Base-by-base conservation (phyloP, 2,888 invertebrate species). In the Octonoba sinensis region DNA sequence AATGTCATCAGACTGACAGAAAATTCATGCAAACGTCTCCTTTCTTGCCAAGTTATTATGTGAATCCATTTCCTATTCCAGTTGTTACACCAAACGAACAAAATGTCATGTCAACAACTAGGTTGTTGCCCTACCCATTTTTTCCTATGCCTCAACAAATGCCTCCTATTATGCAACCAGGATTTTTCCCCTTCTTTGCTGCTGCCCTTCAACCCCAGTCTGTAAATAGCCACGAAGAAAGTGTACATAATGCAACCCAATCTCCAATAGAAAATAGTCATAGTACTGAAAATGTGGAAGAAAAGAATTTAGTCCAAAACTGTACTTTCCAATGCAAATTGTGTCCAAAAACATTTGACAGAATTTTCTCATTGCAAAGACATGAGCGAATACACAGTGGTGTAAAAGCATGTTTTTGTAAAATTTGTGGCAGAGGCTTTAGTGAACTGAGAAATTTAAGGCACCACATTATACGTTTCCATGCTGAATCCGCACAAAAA, bases 341-440 rank as follows among this genome's bases (percentile, higher is more conserved):
- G 83, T 89, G 89, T 82, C 86, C 87, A 27, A 89, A 88, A 83
- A 85, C 87, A 18, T 89, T 89, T 83, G 87, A 87, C 76, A 85
- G 88, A 15, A 86, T 87, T 70, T 88, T 87, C 75, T 87, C 87
- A 16, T 86, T 89, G 15, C 87, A 88, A 82, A 87, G 89, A 27
- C 89, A 89, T 83, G 87, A 88, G 85, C 86, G 88, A 44, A 87
- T 88, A 59, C 89, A 89, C 83, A 88, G 87, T 18, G 88, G 88
- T 36, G 87, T 87, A 66, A 88, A 88, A 79, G 87, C 87, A 6
- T 88, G 88, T 77, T 87, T 86, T 82, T 88, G 88, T 84, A 86
- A 87, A 74, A 86, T 87, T 59, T 89, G 89, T 85, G 88, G 89
- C 15, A 86, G 87, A 70, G 88, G 88, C n/a, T 89, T 89, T 83